Percentiles rank a stretch among this genome's conserved stretches.
Conservation (phyloP, 64 coral and sea anemone genomes). For the Acropora tenuis region DNA sequence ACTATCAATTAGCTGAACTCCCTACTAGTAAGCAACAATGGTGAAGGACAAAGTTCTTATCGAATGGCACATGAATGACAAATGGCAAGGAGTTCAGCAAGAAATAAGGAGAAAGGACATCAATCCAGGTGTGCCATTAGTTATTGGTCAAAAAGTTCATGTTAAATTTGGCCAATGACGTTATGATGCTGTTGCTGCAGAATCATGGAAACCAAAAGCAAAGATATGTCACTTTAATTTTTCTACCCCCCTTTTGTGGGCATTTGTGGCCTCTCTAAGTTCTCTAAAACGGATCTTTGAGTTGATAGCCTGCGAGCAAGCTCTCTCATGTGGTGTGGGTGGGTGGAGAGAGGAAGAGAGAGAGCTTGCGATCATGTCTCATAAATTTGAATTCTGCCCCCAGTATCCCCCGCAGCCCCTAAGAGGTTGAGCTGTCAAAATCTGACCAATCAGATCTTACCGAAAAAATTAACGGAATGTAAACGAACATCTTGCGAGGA, state of each 20-base stretch:
- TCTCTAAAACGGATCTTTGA: neutral
- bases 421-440: no score
- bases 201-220: neutral
- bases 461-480: no score
- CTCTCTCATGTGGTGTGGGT: no score
- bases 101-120: constrained; percentile 1
- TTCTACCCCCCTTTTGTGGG: neutral
- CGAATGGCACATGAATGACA: neutral
- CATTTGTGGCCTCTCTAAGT: neutral
- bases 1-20: neutral
- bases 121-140: neutral
- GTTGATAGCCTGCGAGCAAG: neutral
- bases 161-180: neutral
- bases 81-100: neutral
- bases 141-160: neutral
- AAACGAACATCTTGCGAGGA: no score
- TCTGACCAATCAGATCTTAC: no score
- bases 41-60: neutral
- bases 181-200: neutral
- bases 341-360: no score
- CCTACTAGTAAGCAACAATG: neutral
- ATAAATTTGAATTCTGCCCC: no score
- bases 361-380: no score
- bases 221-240: neutral
- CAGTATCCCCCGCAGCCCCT: no score